A percentile compares a stretch with the other conserved stretches of the same genome.
phyloP scores from a whole-genome alignment of 2,888 invertebrate species.

The Oasisia sp. region DNA sequence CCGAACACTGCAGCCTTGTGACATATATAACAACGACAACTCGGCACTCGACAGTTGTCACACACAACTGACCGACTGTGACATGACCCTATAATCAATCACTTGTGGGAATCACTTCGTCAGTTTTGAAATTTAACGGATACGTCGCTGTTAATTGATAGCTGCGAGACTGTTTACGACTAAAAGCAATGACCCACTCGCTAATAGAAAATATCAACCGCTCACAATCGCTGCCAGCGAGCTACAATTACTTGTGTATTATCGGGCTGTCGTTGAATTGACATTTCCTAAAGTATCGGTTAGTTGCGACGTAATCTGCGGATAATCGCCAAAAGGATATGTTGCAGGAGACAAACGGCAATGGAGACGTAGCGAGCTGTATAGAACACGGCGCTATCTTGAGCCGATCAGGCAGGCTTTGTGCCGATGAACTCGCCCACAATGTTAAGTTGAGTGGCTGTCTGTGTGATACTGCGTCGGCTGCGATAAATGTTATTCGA shows the following conservation, averaged over 20 bases:
- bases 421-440: not conserved
- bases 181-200: constrained; percentile 5
- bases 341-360: not conserved
- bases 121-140: not conserved
- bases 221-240: not conserved
- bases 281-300: not conserved
- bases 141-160: not conserved
- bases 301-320: constrained; percentile 2
- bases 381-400: not conserved
- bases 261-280: not conserved
- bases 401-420: not conserved
- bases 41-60: not conserved
- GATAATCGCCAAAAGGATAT: constrained; percentile 8
- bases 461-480: not conserved
- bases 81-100: not conserved
- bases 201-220: not conserved
- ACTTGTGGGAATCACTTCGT: not conserved
- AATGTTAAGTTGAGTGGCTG: not conserved
- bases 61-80: not conserved
- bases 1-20: not conserved
- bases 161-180: not conserved
- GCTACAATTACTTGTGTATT: not conserved
- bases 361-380: not conserved
- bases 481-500: not conserved
- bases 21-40: not conserved